phyloP scores from a whole-genome alignment of 64 coral and sea anemone species.

The Hydrozoanthus tunicans region DNA sequence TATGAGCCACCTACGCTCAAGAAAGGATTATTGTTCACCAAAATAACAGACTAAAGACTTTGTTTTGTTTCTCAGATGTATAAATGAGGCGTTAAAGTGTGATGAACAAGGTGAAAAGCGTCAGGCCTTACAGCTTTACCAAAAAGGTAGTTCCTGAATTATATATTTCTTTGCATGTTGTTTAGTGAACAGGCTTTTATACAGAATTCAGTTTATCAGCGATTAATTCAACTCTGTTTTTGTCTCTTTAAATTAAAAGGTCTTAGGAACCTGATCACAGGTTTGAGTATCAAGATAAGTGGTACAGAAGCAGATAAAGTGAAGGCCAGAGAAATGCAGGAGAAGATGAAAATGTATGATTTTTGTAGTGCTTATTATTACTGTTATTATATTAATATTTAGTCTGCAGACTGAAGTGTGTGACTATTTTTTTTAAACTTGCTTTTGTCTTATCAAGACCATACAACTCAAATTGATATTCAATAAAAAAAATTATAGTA shows the following conservation, averaged over 20 bases:
- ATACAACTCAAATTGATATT: too few relatives aligned
- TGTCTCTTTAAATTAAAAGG: slow-evolving; percentile 24
- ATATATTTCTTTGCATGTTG: background rate
- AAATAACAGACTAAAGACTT: background rate
- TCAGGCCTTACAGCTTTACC: slow-evolving; percentile 77
- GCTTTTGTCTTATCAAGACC: too few relatives aligned
- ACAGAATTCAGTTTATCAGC: too few relatives aligned
- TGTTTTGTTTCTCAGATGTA: slow-evolving; percentile 48
- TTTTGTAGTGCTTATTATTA: background rate
- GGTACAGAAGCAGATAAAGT: slow-evolving; percentile 52
- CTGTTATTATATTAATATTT: too few relatives aligned
- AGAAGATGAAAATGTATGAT: slow-evolving; percentile 90
- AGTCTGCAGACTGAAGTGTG: too few relatives aligned
- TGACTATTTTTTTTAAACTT: too few relatives aligned
- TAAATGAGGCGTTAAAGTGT: slow-evolving; percentile 75
- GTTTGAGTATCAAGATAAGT: slow-evolving; percentile 61
- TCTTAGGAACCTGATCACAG: slow-evolving; percentile 61
- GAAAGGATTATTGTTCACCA: too few relatives aligned
- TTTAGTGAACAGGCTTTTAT: background rate
- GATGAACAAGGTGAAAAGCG: slow-evolving; percentile 72
- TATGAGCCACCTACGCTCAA: background rate
- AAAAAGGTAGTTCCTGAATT: slow-evolving; percentile 58
- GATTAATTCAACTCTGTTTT: background rate
- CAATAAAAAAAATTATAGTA: too few relatives aligned
- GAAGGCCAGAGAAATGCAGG: slow-evolving; percentile 67